Percentiles rank a stretch among this genome's conserved stretches.
phyloP scores from a whole-genome alignment of 2,888 invertebrate genomes.

The Enchytraeus crypticus region DNA sequence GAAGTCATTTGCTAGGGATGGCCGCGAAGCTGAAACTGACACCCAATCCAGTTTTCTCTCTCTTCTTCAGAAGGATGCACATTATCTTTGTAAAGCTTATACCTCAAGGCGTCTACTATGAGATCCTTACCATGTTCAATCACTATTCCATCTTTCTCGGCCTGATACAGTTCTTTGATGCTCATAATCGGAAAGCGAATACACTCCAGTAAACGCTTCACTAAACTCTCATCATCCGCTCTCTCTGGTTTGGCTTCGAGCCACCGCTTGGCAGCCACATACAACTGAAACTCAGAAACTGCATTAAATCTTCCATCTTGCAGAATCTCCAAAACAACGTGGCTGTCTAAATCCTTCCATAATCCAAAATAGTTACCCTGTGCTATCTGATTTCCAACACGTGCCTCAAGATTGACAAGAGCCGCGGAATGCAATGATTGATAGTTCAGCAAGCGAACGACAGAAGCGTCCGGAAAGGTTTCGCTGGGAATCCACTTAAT shows the following conservation, averaged over 20 bases:
- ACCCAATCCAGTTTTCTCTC: too few species aligned
- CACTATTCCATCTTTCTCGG: slow-evolving; percentile 18
- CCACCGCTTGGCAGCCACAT: slow-evolving; percentile 21
- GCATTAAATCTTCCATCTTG: slow-evolving; percentile 19
- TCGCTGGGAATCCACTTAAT: slow-evolving; percentile 19
- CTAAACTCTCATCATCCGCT: background rate
- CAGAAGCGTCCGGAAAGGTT: slow-evolving; percentile 20
- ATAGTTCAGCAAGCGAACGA: slow-evolving; percentile 20
- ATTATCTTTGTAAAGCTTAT: too few species aligned
- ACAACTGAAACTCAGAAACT: slow-evolving; percentile 21
- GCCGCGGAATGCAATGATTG: slow-evolving; percentile 19
- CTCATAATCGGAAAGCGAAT: slow-evolving; percentile 21
- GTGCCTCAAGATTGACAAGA: slow-evolving; percentile 23
- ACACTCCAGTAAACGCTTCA: slow-evolving; percentile 9
- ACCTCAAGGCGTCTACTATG: too few species aligned
- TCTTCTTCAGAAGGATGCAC: too few species aligned
- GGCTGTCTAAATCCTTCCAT: slow-evolving; percentile 21
- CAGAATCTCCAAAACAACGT: slow-evolving; percentile 19
- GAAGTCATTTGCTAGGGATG: too few species aligned
- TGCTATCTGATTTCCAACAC: slow-evolving; percentile 21
- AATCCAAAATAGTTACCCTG: slow-evolving; percentile 15
- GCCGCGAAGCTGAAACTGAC: too few species aligned
- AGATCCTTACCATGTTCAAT: too few species aligned
- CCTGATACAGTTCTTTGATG: slow-evolving; percentile 17
- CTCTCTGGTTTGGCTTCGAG: slow-evolving; percentile 5